Conservation (phyloP, 1,140 invertebrate species). For the Dysdera silvatica region DNA sequence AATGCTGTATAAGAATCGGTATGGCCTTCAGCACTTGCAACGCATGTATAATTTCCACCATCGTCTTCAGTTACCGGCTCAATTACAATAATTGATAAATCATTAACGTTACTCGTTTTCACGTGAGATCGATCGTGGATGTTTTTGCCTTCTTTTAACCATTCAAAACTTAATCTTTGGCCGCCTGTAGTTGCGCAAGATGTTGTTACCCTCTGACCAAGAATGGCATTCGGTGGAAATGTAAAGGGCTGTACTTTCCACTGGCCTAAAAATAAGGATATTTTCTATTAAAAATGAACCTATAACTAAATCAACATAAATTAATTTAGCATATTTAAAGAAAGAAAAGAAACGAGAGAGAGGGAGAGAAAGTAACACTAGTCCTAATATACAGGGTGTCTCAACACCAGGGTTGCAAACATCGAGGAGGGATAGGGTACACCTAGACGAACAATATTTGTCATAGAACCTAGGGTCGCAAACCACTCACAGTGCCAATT, state of each 20-base stretch:
- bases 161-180: background rate
- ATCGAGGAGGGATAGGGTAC: too few species aligned
- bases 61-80: background rate
- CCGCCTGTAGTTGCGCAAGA: slow-evolving; percentile 13
- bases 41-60: slow-evolving; percentile 2
- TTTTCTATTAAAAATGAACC: too few species aligned
- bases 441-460: too few species aligned
- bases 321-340: too few species aligned
- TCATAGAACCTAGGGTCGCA: too few species aligned
- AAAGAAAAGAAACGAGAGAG: too few species aligned
- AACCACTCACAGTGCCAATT: too few species aligned
- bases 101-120: background rate
- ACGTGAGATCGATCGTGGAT: background rate
- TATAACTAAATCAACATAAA: too few species aligned
- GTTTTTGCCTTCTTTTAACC: slow-evolving; percentile 17
- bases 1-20: background rate
- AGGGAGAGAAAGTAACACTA: too few species aligned
- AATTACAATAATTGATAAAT: background rate
- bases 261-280: background rate
- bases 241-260: slow-evolving; percentile 8
- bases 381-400: too few species aligned
- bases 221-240: background rate
- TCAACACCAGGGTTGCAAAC: too few species aligned
- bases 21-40: background rate
- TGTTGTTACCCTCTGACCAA: slow-evolving; percentile 12